Percentiles rank a stretch among this genome's conserved stretches.
Conservation (phyloP, 2,888 invertebrate genomes). For the Danaus chrysippus region DNA sequence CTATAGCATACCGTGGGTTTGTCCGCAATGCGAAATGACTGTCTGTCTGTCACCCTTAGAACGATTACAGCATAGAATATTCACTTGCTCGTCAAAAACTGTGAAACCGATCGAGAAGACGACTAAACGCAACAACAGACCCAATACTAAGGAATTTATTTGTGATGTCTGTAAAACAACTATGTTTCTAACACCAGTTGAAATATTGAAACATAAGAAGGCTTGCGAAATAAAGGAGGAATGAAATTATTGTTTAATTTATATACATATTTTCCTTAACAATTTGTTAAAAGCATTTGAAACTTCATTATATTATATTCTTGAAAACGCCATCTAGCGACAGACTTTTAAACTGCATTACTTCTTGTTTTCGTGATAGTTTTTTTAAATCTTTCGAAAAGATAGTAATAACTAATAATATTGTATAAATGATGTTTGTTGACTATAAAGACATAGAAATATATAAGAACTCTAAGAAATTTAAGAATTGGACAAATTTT, state of each 20-base stretch:
- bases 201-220: conserved; percentile 91
- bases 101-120: conserved; percentile 50
- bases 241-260: conserved; percentile 2
- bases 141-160: conserved; percentile 82
- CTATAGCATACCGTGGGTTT: conserved; percentile 83
- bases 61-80: conserved; percentile 85
- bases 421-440: too few relatives aligned
- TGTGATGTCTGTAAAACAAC: conserved; percentile 86
- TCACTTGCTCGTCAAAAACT: conserved; percentile 60
- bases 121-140: conserved; percentile 51
- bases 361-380: too few relatives aligned
- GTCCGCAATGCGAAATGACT: conserved; percentile 83
- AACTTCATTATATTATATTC: too few relatives aligned
- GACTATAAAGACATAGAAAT: too few relatives aligned
- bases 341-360: too few relatives aligned
- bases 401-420: too few relatives aligned
- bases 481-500: too few relatives aligned
- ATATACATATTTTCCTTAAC: not conserved
- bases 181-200: conserved; percentile 86
- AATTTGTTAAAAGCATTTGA: not conserved
- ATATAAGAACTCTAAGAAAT: too few relatives aligned
- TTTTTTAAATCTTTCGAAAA: too few relatives aligned
- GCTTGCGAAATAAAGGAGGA: conserved; percentile 65
- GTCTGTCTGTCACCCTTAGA: conserved; percentile 83
- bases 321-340: too few relatives aligned